phyloP scores from a whole-genome alignment of 2,113 vertebrate genomes.

The Pteruthius melanotis region DNA sequence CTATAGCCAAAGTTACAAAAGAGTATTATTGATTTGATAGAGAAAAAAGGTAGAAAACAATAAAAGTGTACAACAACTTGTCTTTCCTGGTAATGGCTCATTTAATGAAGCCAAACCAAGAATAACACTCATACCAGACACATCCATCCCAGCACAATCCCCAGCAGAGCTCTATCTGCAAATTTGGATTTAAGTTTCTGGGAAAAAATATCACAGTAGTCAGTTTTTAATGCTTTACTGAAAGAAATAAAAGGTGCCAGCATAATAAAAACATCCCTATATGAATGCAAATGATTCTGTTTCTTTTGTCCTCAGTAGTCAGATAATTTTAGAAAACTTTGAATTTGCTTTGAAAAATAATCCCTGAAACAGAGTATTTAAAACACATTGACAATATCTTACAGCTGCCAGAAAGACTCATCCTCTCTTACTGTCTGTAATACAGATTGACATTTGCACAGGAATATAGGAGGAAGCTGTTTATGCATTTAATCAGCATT shows the following conservation, averaged over 20 bases:
- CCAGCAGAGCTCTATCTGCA: neutral
- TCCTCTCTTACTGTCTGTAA: neutral
- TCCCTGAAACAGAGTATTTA: neutral
- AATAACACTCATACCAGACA: neutral
- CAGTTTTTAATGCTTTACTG: neutral
- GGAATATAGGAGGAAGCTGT: neutral
- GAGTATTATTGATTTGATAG: neutral
- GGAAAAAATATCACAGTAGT: neutral
- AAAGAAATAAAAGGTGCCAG: neutral
- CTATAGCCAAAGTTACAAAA: neutral
- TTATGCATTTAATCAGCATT: neutral
- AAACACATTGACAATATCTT: neutral
- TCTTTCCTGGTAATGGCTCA: neutral
- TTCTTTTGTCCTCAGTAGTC: neutral
- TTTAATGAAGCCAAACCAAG: conserved; percentile 30
- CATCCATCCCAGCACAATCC: conserved; percentile 22
- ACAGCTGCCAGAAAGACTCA: neutral
- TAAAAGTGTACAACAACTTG: neutral
- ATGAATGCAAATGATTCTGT: neutral
- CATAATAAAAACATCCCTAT: neutral
- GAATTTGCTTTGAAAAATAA: neutral
- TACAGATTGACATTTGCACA: neutral
- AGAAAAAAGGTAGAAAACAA: neutral
- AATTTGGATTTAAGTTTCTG: neutral
- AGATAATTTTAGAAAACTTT: neutral